These are phyloP conservation scores for Coregonus clupeaformis DNA, from an alignment of 2,113 vertebrate species.

Conservation along the genomic window DNA sequence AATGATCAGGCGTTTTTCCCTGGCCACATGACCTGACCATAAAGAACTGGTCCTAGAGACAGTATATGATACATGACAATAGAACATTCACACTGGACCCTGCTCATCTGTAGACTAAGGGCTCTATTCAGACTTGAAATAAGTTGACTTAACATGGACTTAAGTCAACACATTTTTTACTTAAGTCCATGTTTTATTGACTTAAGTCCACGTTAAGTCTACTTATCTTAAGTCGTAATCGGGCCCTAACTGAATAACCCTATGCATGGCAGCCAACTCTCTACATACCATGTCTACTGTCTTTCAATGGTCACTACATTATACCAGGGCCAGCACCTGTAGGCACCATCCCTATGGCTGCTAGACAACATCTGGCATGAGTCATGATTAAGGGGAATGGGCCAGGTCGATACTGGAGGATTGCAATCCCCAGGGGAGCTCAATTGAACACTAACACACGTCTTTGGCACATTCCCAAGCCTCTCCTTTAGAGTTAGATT, in stretches of 20 bases:
- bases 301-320: background rate
- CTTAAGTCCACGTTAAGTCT: no score
- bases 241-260: no score
- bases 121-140: no score
- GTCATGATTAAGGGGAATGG: background rate
- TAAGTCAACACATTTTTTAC: slow-evolving; percentile 6
- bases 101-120: background rate
- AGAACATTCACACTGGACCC: background rate
- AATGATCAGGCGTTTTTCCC: background rate
- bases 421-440: background rate
- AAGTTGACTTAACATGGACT: background rate
- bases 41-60: no score
- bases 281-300: background rate
- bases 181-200: no score
- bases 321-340: background rate
- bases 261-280: background rate
- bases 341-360: background rate
- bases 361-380: slow-evolving; percentile 2
- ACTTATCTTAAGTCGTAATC: no score
- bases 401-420: background rate
- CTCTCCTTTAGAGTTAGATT: slow-evolving; percentile 15
- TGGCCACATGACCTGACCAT: no score
- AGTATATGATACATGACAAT: background rate
- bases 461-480: slow-evolving; percentile 17
- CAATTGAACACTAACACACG: slow-evolving; percentile 4